A percentile compares a stretch with the other conserved stretches of the same genome.
phyloP scores from a whole-genome alignment of 2,888 invertebrate genomes.

The Itoplectis maculator region DNA sequence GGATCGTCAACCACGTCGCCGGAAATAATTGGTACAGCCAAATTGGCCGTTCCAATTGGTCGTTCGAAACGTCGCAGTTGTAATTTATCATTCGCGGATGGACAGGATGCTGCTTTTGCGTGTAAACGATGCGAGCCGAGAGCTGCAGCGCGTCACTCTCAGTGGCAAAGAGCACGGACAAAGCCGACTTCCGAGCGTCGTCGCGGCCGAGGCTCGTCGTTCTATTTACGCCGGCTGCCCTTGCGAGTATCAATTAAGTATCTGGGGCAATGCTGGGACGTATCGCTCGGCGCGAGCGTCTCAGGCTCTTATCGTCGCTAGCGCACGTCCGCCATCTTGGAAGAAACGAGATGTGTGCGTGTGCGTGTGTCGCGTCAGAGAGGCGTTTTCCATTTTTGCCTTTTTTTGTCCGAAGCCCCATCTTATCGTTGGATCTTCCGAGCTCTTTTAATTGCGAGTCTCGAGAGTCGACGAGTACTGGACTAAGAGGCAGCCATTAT shows the following conservation, averaged over 20 bases:
- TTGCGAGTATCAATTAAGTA: slow-evolving; percentile 26
- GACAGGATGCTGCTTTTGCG: not conserved
- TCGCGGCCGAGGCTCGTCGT: slow-evolving; percentile 10
- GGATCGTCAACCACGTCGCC: not conserved
- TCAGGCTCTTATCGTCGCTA: slow-evolving; percentile 46
- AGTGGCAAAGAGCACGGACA: not conserved
- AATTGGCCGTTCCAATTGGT: no score
- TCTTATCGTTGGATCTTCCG: not conserved
- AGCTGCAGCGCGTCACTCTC: not conserved
- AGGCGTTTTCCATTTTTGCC: slow-evolving; percentile 9
- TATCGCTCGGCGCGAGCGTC: slow-evolving; percentile 29
- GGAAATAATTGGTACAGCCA: not conserved
- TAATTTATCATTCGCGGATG: not conserved
- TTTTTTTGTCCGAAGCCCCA: not conserved
- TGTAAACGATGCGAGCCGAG: not conserved
- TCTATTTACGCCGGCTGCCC: slow-evolving; percentile 6
- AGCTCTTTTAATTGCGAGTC: not conserved
- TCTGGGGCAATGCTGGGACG: slow-evolving; percentile 19
- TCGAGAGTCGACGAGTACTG: not conserved
- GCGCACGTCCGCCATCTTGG: slow-evolving; percentile 60
- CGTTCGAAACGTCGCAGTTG: not conserved
- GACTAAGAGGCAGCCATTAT: not conserved
- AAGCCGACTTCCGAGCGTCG: not conserved
- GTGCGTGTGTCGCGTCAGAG: not conserved
- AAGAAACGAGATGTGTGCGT: slow-evolving; percentile 35